Conservation (phyloP, 1,140 invertebrate species). For the Conus betulinus region DNA sequence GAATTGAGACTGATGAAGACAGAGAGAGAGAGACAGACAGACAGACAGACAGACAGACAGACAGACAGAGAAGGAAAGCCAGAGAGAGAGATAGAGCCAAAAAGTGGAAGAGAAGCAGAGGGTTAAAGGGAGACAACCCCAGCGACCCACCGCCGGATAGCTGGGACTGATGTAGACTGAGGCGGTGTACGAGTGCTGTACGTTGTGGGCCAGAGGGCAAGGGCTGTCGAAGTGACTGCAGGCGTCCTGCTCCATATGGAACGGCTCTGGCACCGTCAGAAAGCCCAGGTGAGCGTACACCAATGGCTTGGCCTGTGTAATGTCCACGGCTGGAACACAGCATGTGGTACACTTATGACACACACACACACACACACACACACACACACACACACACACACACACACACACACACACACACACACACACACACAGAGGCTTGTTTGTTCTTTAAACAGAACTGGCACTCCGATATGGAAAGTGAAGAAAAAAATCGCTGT, state of each 20-base stretch:
- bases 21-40: too few relatives aligned
- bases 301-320: not conserved
- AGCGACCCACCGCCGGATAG: not conserved
- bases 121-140: too few relatives aligned
- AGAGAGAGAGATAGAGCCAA: too few relatives aligned
- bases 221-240: not conserved
- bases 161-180: not conserved
- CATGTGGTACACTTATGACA: not conserved
- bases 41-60: too few relatives aligned
- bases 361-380: not conserved
- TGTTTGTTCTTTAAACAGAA: too few relatives aligned
- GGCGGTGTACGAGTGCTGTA: not conserved
- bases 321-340: not conserved
- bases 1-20: too few relatives aligned
- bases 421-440: not conserved
- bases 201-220: not conserved
- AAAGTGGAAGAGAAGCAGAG: too few relatives aligned
- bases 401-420: not conserved
- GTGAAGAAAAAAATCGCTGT: too few relatives aligned
- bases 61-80: too few relatives aligned
- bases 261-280: conserved; percentile 16
- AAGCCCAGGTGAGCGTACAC: conserved; percentile 9
- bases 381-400: not conserved
- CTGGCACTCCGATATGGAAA: too few relatives aligned
- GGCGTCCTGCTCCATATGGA: not conserved